Conservation (phyloP, 2,797 vertebrate species). For the Melanotaenia nigrans region DNA sequence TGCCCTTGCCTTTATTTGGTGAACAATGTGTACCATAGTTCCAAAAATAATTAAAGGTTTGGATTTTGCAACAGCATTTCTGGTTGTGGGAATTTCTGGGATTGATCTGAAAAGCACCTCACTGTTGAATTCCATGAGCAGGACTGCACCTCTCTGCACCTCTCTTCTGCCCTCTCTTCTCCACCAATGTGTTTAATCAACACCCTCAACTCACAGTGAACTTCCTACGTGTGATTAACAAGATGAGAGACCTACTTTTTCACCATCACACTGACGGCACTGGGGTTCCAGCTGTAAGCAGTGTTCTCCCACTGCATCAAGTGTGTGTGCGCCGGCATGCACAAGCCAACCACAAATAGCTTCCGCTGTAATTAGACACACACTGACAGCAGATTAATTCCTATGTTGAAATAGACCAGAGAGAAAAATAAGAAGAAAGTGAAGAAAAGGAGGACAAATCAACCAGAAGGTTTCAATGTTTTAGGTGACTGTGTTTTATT, state of each 20-base stretch:
- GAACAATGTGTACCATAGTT: neutral
- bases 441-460: neutral
- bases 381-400: slow-evolving; percentile 48
- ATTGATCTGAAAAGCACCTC: slow-evolving; percentile 34
- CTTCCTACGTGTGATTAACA: slow-evolving; percentile 69
- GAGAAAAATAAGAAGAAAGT: slow-evolving; percentile 1
- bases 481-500: neutral
- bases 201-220: slow-evolving; percentile 58
- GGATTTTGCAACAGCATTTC: neutral
- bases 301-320: slow-evolving; percentile 23
- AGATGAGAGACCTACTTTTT: slow-evolving; percentile 70
- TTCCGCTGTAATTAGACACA: slow-evolving; percentile 61
- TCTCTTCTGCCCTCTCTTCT: slow-evolving; percentile 23
- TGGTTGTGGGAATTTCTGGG: slow-evolving; percentile 1
- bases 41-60: neutral
- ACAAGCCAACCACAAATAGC: slow-evolving; percentile 29
- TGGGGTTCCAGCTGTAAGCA: slow-evolving; percentile 59
- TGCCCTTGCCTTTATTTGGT: neutral
- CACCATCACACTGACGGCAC: slow-evolving; percentile 52
- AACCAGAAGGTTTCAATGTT: neutral
- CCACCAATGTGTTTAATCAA: slow-evolving; percentile 65
- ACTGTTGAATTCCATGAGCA: slow-evolving; percentile 5
- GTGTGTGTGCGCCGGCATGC: slow-evolving; percentile 22
- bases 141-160: slow-evolving; percentile 16
- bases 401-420: slow-evolving; percentile 41